Base-by-base conservation (phyloP, 2,113 vertebrate genomes). In the Eidolon helvum region DNA sequence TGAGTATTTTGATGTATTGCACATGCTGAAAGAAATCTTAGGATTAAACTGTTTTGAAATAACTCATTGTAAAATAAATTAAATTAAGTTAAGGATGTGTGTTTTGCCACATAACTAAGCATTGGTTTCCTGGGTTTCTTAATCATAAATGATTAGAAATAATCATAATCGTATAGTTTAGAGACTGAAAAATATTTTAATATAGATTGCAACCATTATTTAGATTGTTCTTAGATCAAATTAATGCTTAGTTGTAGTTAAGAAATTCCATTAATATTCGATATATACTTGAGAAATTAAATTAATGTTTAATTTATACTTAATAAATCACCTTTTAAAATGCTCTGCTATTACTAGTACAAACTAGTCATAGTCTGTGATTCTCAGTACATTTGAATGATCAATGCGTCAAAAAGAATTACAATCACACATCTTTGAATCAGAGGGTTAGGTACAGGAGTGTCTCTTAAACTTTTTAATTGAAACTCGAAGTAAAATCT, bases 281-380 rank as follows among this genome's bases (percentile, higher is more conserved):
- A 71, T 91, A 87, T 91, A 87, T 50, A 50, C 68, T 83, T 83
- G 65, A 90, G 74, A 55, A 86, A 72, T 84, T 85, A 71, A 91
- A 75, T 91, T 92, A 79, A 89, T 80, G 48, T 69, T 95, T 87
- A 74, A 91, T 80, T 96, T 97, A 45, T 66, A 87, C 43, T 96
- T 92, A 77, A 84, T 40, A 59, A 90, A 53, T 90, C 79, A 90
- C 66, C 74, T 95, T 78, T 83, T 43, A 12, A 61, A 93, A 83
- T 14, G 12, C 18, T 66, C 7, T 90, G 35, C 68, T 86, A 87
- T 83, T 77, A 79, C 68, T 91, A 63, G 43, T 48, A 69, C 53
- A 93, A 93, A 90, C 35, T 82, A 95, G 61, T 48, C 10, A 48
- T 11, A 45, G 68, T 59, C 50, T 77, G 16, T 95, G 53, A 87